A percentile compares a stretch with the other conserved stretches of the same genome.
Evolutionary conservation across 1,140 invertebrate genomes (phyloP).

Genomic region (Drosophila setifemur): DNA sequence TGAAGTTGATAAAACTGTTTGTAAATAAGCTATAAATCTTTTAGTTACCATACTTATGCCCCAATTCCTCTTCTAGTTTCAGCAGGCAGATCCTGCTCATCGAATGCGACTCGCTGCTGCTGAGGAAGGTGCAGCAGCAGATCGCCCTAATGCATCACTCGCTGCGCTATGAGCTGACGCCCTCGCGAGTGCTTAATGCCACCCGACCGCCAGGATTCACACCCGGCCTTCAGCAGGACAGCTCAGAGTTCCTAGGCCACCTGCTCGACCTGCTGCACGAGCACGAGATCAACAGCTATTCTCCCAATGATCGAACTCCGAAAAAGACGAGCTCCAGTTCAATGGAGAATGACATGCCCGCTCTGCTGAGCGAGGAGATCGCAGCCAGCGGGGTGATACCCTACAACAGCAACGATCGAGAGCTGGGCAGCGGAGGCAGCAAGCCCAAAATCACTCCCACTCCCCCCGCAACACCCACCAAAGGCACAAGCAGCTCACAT

Average conservation of each 20-base stretch:
- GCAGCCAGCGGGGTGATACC: constrained; percentile 42
- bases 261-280: constrained; percentile 88
- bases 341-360: constrained; percentile 6
- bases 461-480: constrained; percentile 28
- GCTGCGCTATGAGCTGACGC: constrained; percentile 86
- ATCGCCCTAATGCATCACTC: constrained; percentile 90
- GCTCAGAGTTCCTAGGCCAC: constrained; percentile 93
- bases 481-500: constrained; percentile 19
- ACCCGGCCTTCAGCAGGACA: constrained; percentile 91
- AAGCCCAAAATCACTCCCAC: constrained; percentile 5
- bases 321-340: background rate
- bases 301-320: background rate
- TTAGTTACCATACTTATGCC: too few species aligned
- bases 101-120: constrained; percentile 83
- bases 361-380: constrained; percentile 29
- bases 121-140: constrained; percentile 88
- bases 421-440: constrained; percentile 11
- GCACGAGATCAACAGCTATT: constrained; percentile 84
- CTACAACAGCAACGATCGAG: constrained; percentile 61
- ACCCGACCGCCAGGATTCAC: constrained; percentile 90
- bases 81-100: constrained; percentile 85
- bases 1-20: too few species aligned
- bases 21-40: too few species aligned
- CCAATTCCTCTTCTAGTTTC: constrained; percentile 15
- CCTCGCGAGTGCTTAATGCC: constrained; percentile 86